Evolutionary conservation across 2,888 invertebrate genomes (phyloP).

Genomic region (Epinotia bilunana): DNA sequence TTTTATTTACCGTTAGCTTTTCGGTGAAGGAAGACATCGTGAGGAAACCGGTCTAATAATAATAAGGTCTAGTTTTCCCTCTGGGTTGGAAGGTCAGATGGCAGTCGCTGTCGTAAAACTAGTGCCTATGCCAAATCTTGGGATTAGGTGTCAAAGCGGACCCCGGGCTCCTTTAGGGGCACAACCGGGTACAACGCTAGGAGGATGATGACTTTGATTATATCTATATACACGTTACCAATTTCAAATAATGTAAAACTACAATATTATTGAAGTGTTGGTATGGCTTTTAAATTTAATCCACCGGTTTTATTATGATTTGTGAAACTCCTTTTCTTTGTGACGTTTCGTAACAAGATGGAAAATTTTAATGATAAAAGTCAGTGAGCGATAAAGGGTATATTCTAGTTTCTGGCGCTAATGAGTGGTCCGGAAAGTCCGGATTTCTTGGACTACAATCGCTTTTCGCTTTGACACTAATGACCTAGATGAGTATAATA

Average conservation of each 20-base stretch:
- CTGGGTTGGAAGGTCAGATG: too few relatives aligned
- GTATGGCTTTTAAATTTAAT: slow-evolving; percentile 2
- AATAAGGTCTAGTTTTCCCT: too few relatives aligned
- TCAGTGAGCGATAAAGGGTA: slow-evolving; percentile 24
- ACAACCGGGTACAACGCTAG: too few relatives aligned
- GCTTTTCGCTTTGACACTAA: slow-evolving; percentile 26
- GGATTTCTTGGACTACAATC: slow-evolving; percentile 19
- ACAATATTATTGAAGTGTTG: background rate
- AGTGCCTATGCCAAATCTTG: too few relatives aligned
- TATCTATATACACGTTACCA: too few relatives aligned
- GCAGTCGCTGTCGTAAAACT: too few relatives aligned
- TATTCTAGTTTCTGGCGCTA: slow-evolving; percentile 29
- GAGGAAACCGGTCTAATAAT: too few relatives aligned
- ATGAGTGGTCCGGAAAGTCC: slow-evolving; percentile 28
- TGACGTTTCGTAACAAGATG: slow-evolving; percentile 20
- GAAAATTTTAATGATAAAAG: slow-evolving; percentile 27
- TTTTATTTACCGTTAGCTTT: too few relatives aligned
- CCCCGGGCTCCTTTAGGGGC: too few relatives aligned
- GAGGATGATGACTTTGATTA: too few relatives aligned
- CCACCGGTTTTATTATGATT: background rate
- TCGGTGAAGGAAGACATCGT: too few relatives aligned
- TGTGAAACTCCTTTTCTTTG: slow-evolving; percentile 15
- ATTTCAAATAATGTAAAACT: background rate
- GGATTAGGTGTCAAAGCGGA: too few relatives aligned
- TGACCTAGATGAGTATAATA: slow-evolving; percentile 15